These are phyloP conservation scores for Lissocephala sabroskyi DNA, from an alignment of 2,888 invertebrate genomes.

Conservation along the genomic window DNA sequence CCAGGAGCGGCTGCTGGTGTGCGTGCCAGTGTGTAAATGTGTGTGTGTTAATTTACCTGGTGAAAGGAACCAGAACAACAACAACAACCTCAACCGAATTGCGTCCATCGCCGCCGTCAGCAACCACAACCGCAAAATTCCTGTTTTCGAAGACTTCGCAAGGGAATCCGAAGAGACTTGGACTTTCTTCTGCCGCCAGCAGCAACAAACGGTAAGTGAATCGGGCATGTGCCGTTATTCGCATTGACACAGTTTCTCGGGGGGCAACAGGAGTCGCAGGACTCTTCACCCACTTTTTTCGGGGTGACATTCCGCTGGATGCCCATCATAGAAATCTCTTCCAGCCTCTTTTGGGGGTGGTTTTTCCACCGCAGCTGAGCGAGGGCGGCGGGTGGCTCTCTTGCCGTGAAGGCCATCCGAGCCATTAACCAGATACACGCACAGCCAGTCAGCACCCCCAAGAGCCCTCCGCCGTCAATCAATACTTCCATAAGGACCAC, in stretches of 20 bases:
- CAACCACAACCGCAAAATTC: not conserved
- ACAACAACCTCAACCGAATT: too few species aligned
- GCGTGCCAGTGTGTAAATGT: not conserved
- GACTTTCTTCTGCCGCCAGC: not conserved
- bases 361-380: constrained; percentile 30
- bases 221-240: constrained; percentile 25
- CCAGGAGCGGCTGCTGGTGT: not conserved
- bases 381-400: not conserved
- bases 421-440: too few species aligned
- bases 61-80: constrained; percentile 7
- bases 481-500: too few species aligned
- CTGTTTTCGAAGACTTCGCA: too few species aligned
- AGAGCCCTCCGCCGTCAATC: too few species aligned
- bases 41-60: constrained; percentile 2
- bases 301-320: constrained; percentile 34
- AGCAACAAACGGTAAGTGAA: constrained; percentile 37
- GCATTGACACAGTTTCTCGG: constrained; percentile 41
- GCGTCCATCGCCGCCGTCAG: not conserved
- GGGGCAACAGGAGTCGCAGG: too few species aligned
- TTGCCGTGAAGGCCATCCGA: constrained; percentile 1
- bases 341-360: not conserved
- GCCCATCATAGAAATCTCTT: constrained; percentile 25
- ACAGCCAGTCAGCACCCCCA: too few species aligned
- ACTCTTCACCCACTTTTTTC: too few species aligned
- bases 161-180: not conserved